Evolutionary conservation across 2,888 invertebrate species (phyloP).

Genomic region (Eledona agricola): DNA sequence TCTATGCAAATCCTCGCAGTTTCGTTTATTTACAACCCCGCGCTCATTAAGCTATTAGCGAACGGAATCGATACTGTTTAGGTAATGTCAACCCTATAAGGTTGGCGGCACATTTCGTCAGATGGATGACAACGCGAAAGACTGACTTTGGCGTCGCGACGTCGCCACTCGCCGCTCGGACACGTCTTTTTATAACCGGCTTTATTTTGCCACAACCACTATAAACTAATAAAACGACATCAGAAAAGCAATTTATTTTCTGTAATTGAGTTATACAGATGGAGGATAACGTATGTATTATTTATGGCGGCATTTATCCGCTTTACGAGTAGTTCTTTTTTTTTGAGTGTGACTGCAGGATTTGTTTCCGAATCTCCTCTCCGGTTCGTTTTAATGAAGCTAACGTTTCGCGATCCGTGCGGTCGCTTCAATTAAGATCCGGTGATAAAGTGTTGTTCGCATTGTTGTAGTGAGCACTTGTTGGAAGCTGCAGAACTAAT

Average conservation of each 20-base stretch:
- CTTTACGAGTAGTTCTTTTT: slow-evolving; percentile 3
- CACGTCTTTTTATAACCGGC: slow-evolving; percentile 28
- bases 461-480: slow-evolving; percentile 31
- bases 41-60: slow-evolving; percentile 45
- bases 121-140: slow-evolving; percentile 25
- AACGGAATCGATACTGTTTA: slow-evolving; percentile 36
- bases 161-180: slow-evolving; percentile 33
- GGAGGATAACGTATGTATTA: slow-evolving; percentile 25
- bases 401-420: too few species aligned
- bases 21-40: slow-evolving; percentile 49
- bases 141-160: slow-evolving; percentile 34
- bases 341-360: too few species aligned
- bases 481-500: slow-evolving; percentile 37
- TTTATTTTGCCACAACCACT: slow-evolving; percentile 33
- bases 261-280: slow-evolving; percentile 34
- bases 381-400: too few species aligned
- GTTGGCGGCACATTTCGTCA: slow-evolving; percentile 8
- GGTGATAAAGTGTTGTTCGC: slow-evolving; percentile 16
- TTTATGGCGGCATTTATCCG: slow-evolving; percentile 17
- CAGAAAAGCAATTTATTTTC: slow-evolving; percentile 32
- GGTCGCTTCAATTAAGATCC: slow-evolving; percentile 17
- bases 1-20: slow-evolving; percentile 51
- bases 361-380: too few species aligned
- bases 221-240: slow-evolving; percentile 34
- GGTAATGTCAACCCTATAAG: slow-evolving; percentile 13